These are phyloP conservation scores for Ladona fulva DNA, from an alignment of 1,140 invertebrate genomes.

Conservation along the genomic window DNA sequence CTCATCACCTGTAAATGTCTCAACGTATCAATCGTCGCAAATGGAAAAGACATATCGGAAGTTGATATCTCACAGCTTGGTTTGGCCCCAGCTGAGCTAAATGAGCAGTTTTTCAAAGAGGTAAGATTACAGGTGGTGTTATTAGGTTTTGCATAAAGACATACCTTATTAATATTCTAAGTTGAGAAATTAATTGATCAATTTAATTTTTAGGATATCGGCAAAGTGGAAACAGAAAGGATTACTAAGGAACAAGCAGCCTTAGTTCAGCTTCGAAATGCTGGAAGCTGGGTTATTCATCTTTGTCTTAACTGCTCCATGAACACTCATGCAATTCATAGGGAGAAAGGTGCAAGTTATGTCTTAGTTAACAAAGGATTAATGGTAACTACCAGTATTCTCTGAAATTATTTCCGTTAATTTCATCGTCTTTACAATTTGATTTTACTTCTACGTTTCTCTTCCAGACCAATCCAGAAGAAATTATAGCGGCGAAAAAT, in stretches of 20 bases:
- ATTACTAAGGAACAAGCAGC: constrained; percentile 40
- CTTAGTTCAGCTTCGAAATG: constrained; percentile 36
- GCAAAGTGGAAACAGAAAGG: constrained; percentile 34
- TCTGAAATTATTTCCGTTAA: constrained; percentile 11
- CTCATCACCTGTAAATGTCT: constrained; percentile 39
- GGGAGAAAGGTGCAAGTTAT: constrained; percentile 38
- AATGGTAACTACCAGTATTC: constrained; percentile 33
- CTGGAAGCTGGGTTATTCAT: constrained; percentile 41
- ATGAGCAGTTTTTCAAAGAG: constrained; percentile 37
- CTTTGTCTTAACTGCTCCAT: constrained; percentile 39
- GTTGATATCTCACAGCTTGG: constrained; percentile 33
- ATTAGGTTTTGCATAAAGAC: too few relatives aligned
- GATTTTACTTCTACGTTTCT: constrained; percentile 12
- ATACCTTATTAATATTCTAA: too few relatives aligned
- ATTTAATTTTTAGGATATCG: constrained; percentile 31
- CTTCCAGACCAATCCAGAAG: constrained; percentile 32
- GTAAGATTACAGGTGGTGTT: constrained; percentile 25
- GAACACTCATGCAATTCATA: constrained; percentile 43
- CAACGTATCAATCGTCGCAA: constrained; percentile 40
- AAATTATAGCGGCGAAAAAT: constrained; percentile 33
- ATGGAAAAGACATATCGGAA: constrained; percentile 32
- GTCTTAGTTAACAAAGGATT: constrained; percentile 39
- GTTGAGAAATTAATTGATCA: too few relatives aligned
- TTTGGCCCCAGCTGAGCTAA: constrained; percentile 32
- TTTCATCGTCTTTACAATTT: not conserved